These are phyloP conservation scores for Microcebus murinus DNA, from an alignment of 2,113 vertebrate species.

Conservation along the genomic window DNA sequence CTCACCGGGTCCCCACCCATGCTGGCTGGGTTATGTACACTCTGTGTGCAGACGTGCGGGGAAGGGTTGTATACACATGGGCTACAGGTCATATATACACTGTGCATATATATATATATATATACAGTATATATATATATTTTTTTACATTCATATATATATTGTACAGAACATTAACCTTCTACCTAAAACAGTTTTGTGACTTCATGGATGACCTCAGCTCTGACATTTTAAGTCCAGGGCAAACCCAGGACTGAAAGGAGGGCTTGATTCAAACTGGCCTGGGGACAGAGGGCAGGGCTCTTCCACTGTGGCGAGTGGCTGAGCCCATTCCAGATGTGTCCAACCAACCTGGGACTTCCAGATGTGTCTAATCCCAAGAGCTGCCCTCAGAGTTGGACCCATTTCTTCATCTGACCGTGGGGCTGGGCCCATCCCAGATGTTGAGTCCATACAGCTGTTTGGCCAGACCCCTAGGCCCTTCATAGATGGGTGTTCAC, in stretches of 20 bases:
- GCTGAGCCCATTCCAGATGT: neutral
- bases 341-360: neutral
- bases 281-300: neutral
- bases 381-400: neutral
- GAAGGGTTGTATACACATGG: conserved; percentile 70
- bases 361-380: neutral
- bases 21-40: conserved; percentile 78
- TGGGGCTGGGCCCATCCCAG: neutral
- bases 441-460: neutral
- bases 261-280: neutral
- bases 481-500: neutral
- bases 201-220: conserved; percentile 35
- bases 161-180: conserved; percentile 77
- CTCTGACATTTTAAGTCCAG: conserved; percentile 54
- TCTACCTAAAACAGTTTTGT: conserved; percentile 72
- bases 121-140: conserved; percentile 70
- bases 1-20: conserved; percentile 62
- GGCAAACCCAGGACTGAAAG: conserved; percentile 20
- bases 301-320: neutral
- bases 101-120: conserved; percentile 77
- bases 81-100: conserved; percentile 78
- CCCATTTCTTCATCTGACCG: neutral
- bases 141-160: conserved; percentile 81
- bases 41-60: conserved; percentile 73
- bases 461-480: neutral